Conservation (phyloP, 1,140 invertebrate genomes). For the Chymomyza costata region DNA sequence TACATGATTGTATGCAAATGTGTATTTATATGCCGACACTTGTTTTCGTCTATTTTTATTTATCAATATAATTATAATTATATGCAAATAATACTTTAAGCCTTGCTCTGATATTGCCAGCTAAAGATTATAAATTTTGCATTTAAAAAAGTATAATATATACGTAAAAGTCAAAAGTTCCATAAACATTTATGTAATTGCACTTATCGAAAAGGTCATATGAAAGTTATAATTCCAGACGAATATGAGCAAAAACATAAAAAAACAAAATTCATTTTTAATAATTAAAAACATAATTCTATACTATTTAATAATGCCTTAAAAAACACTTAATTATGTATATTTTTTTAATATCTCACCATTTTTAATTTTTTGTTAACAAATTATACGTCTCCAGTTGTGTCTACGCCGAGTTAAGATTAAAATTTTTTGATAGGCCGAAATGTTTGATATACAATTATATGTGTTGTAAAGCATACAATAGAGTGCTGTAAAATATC, state of each 20-base stretch:
- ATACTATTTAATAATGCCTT: not conserved
- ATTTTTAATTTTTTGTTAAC: not conserved
- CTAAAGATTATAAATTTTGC: not conserved
- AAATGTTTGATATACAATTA: too few relatives aligned
- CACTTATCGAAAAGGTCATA: not conserved
- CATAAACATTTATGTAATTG: not conserved
- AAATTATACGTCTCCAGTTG: not conserved
- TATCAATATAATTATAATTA: not conserved
- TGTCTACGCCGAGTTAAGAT: not conserved
- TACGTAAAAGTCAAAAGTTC: not conserved
- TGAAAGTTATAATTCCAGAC: not conserved
- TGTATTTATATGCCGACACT: too few relatives aligned
- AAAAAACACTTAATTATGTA: not conserved
- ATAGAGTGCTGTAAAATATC: too few relatives aligned
- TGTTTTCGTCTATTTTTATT: too few relatives aligned
- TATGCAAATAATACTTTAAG: not conserved
- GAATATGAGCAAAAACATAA: not conserved
- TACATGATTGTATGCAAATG: too few relatives aligned
- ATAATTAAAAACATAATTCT: not conserved
- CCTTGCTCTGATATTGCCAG: not conserved
- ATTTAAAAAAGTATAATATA: not conserved
- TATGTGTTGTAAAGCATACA: too few relatives aligned
- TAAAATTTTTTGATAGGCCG: too few relatives aligned
- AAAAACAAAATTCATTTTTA: too few relatives aligned
- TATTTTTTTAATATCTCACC: not conserved